Base-by-base conservation (phyloP, 2,888 invertebrate species). In the Euclidia mi region DNA sequence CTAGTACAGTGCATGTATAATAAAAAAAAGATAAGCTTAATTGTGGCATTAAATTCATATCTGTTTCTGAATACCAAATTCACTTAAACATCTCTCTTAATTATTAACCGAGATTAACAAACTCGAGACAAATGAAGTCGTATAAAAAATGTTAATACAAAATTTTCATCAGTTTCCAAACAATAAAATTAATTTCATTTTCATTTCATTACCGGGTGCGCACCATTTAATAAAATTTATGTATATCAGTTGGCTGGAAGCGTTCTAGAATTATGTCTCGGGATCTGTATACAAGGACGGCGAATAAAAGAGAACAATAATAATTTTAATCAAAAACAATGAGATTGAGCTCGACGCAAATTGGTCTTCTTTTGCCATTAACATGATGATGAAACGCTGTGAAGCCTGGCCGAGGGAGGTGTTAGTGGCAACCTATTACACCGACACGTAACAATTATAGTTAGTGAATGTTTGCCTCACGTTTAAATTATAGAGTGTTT, bases 301-400 rank as follows among this genome's bases (percentile, higher is more conserved):
- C n/a, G n/a, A n/a, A n/a, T n/a, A n/a, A n/a, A n/a, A n/a, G n/a
- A n/a, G n/a, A n/a, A n/a, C n/a, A n/a, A n/a, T n/a, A n/a, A n/a
- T n/a, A n/a, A n/a, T n/a, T n/a, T n/a, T n/a, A n/a, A n/a, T n/a
- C n/a, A n/a, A n/a, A n/a, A n/a, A n/a, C n/a, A n/a, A n/a, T n/a
- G n/a, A n/a, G n/a, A 88, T 89, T 87, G 88, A 80, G 79, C 88
- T 84, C 83, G 86, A 87, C 84, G 82, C 82, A 89, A 90, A 91
- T 90, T 87, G 87, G 86, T 87, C 87, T 88, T 87, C 86, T 89
- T 88, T 85, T 76, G 79, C 82, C 78, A 85, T 90, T 88, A 90
- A 84, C 87, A 81, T 87, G 81, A 87, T 85, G 86, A 89, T 88
- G 87, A n/a, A n/a, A n/a, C n/a, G n/a, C n/a, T n/a, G n/a, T n/a